Evolutionary conservation across 2,113 vertebrate species (phyloP).

Genomic region (Perccottus glenii): DNA sequence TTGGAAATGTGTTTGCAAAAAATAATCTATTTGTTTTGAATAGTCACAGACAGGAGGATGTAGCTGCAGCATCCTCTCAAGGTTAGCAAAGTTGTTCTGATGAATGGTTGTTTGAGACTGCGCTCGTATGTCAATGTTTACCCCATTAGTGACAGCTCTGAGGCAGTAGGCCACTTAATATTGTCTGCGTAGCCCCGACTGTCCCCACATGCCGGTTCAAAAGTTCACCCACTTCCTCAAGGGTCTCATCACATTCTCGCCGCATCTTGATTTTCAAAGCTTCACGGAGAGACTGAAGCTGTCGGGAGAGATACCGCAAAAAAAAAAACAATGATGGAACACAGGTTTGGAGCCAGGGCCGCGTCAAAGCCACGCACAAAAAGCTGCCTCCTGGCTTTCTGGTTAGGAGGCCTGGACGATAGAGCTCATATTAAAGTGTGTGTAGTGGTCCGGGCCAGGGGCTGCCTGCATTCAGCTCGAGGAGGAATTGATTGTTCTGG

Average conservation of each 20-base stretch:
- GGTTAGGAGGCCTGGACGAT: slow-evolving; percentile 87
- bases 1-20: slow-evolving; percentile 64
- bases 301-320: slow-evolving; percentile 83
- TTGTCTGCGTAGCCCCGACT: slow-evolving; percentile 62
- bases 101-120: slow-evolving; percentile 67
- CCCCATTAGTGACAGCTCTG: slow-evolving; percentile 77
- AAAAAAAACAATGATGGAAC: slow-evolving; percentile 85
- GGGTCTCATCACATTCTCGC: slow-evolving; percentile 78
- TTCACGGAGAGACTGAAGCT: slow-evolving; percentile 68
- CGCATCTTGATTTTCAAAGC: slow-evolving; percentile 78
- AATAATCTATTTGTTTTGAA: slow-evolving; percentile 69
- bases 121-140: slow-evolving; percentile 78
- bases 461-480: slow-evolving; percentile 84
- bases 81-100: slow-evolving; percentile 71
- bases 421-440: slow-evolving; percentile 89
- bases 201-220: slow-evolving; percentile 73
- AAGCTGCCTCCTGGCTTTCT: slow-evolving; percentile 83
- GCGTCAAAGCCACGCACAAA: slow-evolving; percentile 59
- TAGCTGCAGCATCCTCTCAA: slow-evolving; percentile 60
- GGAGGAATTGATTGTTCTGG: slow-evolving; percentile 89
- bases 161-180: slow-evolving; percentile 74
- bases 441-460: slow-evolving; percentile 80
- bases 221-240: slow-evolving; percentile 80
- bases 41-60: slow-evolving; percentile 58
- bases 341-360: slow-evolving; percentile 78